Evolutionary conservation across 1,140 invertebrate species (phyloP).

Genomic region (Chironomus striatipennis): DNA sequence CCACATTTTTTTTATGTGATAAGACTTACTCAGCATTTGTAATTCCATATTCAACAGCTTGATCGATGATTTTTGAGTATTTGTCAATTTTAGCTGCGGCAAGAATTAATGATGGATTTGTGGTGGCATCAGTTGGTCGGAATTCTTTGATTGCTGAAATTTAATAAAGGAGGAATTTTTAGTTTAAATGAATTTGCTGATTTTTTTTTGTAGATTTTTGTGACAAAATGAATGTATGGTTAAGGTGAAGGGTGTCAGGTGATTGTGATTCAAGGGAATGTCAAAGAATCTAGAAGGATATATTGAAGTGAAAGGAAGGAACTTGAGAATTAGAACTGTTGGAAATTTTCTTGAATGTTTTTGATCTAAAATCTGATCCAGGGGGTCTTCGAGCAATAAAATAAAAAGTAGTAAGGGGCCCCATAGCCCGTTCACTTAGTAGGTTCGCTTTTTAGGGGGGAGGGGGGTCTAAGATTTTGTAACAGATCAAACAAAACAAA

Average conservation of each 20-base stretch:
- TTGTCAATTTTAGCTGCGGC: constrained; percentile 85
- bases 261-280: background rate
- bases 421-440: too few species aligned
- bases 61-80: constrained; percentile 79
- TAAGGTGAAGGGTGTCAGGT: too few species aligned
- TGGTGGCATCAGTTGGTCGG: constrained; percentile 98
- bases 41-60: constrained; percentile 83
- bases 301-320: too few species aligned
- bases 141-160: constrained; percentile 90
- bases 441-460: too few species aligned
- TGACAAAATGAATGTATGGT: too few species aligned
- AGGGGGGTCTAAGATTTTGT: too few species aligned
- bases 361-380: too few species aligned
- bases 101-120: constrained; percentile 95
- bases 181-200: background rate
- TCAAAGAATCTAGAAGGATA: background rate
- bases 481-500: too few species aligned
- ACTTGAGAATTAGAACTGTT: too few species aligned
- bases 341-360: too few species aligned
- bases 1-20: background rate
- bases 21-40: constrained; percentile 52
- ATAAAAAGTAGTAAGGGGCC: too few species aligned
- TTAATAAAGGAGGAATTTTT: constrained; percentile 26
- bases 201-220: background rate
- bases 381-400: too few species aligned